A percentile compares a stretch with the other conserved stretches of the same genome.
Evolutionary conservation across 2,888 invertebrate genomes (phyloP).

Genomic region (Pandemis cinnamomeana): DNA sequence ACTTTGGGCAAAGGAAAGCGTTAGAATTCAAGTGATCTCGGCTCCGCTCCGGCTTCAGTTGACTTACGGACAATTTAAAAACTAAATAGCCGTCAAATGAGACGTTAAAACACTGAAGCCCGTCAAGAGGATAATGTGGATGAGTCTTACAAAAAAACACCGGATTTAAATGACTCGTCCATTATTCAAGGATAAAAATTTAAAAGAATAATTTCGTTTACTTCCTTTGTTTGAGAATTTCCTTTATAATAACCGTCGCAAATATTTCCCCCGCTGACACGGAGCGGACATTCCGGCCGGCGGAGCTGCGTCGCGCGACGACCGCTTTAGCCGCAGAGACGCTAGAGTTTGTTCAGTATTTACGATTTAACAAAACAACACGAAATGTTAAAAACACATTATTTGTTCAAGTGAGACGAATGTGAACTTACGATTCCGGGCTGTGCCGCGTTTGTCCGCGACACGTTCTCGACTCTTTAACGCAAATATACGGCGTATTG

Average conservation of each 20-base stretch:
- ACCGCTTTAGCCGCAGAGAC: constrained; percentile 61
- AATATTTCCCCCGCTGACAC: constrained; percentile 51
- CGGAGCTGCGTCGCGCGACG: constrained; percentile 65
- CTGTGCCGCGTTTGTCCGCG: constrained; percentile 75
- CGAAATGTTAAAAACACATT: constrained; percentile 85
- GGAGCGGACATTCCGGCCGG: constrained; percentile 72
- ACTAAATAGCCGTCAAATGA: constrained; percentile 80
- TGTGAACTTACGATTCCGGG: constrained; percentile 78
- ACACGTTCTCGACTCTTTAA: constrained; percentile 78
- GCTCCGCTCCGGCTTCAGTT: constrained; percentile 74
- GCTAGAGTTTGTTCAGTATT: constrained; percentile 80
- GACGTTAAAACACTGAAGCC: constrained; percentile 70
- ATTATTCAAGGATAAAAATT: background rate
- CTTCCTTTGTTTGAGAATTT: constrained; percentile 10
- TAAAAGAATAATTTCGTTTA: background rate
- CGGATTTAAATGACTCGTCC: background rate
- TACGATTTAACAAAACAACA: constrained; percentile 85
- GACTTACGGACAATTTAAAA: constrained; percentile 81
- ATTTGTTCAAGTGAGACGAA: constrained; percentile 83
- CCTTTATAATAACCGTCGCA: constrained; percentile 8
- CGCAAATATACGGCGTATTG: constrained; percentile 76
- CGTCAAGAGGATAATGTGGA: constrained; percentile 63
- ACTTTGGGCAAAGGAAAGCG: constrained; percentile 83
- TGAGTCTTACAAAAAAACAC: constrained; percentile 39
- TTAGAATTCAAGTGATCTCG: constrained; percentile 84